phyloP scores from a whole-genome alignment of 1,140 invertebrate species.

The Metopolophium dirhodum region DNA sequence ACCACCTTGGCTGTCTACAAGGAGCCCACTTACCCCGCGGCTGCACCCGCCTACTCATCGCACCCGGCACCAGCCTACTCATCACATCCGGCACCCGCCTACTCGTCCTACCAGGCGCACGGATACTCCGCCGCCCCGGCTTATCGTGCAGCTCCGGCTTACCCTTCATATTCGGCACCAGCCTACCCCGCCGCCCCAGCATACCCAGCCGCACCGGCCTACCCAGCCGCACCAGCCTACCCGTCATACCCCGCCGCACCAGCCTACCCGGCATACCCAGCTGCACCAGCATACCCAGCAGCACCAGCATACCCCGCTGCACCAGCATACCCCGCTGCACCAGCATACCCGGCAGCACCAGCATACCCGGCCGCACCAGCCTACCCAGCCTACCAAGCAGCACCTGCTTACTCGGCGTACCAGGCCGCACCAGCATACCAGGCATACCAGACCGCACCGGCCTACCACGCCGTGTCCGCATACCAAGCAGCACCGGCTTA shows the following conservation, averaged over 20 bases:
- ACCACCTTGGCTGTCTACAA: neutral
- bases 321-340: too few relatives aligned
- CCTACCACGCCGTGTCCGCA: neutral
- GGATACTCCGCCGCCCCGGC: conserved; percentile 55
- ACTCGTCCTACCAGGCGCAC: neutral
- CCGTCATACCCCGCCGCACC: conserved; percentile 40
- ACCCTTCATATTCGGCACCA: conserved; percentile 19
- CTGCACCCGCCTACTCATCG: neutral
- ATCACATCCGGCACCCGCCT: neutral
- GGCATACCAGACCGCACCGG: conserved; percentile 20
- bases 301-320: neutral
- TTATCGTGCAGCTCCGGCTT: neutral
- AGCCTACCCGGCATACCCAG: neutral
- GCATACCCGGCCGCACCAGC: conserved; percentile 57
- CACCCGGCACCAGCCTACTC: too few relatives aligned
- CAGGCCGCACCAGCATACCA: conserved; percentile 59
- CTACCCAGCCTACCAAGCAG: conserved; percentile 35
- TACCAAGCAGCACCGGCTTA: neutral
- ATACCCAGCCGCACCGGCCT: neutral
- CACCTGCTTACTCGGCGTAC: neutral
- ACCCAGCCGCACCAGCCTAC: conserved; percentile 58
- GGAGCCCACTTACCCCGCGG: neutral
- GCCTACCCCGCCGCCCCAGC: conserved; percentile 56
- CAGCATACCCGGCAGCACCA: neutral
- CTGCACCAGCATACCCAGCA: too few relatives aligned